These are phyloP conservation scores for Lamellibrachia luymesi DNA, from an alignment of 1,140 invertebrate species.

Conservation along the genomic window DNA sequence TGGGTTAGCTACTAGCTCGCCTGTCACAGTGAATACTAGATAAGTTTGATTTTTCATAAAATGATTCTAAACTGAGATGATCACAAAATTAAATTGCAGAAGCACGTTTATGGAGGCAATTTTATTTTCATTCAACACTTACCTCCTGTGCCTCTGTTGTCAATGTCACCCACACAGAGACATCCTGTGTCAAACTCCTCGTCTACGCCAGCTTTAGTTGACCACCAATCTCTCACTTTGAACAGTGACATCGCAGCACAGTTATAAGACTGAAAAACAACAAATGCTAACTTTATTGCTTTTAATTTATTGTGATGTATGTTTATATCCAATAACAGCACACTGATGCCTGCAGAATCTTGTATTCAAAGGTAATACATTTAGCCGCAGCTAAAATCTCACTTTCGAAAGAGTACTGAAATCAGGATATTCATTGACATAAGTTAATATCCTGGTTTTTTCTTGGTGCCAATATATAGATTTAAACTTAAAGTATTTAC, in stretches of 20 bases:
- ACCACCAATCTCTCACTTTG: slow-evolving; percentile 77
- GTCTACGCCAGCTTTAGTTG: slow-evolving; percentile 62
- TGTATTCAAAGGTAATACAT: no score
- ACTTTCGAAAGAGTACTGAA: no score
- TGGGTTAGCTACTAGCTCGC: not conserved
- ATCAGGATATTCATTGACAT: no score
- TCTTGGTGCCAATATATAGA: no score
- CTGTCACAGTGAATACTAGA: not conserved
- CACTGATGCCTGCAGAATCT: no score
- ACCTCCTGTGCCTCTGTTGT: slow-evolving; percentile 52
- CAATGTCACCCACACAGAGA: slow-evolving; percentile 66
- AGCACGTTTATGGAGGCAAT: not conserved
- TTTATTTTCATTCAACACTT: not conserved
- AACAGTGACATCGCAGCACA: slow-evolving; percentile 71
- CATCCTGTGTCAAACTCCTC: slow-evolving; percentile 68
- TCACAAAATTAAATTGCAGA: not conserved
- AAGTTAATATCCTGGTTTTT: no score
- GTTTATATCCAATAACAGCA: not conserved
- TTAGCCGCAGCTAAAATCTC: no score
- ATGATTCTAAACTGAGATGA: no score
- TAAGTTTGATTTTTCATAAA: not conserved
- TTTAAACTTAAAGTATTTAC: no score
- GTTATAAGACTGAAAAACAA: not conserved
- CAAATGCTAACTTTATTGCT: not conserved
- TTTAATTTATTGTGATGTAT: not conserved